Base-by-base conservation (phyloP, 1,140 invertebrate genomes). In the Branchinecta lynchi region DNA sequence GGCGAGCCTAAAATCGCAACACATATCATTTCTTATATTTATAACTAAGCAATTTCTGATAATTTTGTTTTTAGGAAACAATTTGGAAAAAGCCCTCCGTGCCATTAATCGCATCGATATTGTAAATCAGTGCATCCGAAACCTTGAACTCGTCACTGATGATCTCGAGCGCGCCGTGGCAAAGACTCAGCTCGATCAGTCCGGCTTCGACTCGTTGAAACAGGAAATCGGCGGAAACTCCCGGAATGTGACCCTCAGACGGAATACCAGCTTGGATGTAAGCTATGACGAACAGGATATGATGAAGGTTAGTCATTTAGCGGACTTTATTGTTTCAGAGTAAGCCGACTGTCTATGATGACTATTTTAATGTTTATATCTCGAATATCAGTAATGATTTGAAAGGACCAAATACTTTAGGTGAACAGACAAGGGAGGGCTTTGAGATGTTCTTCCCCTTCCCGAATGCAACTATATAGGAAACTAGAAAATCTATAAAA, bases 61-160 rank as follows among this genome's bases (percentile, higher is more conserved):
- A 1, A 32, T 32, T 32, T 32, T 32, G 32, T 32, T 32, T 51
- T 68, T 43, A 71, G 90, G 92, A 69, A 92, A 92, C 76, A 86
- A 86, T 8, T 79, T 98, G 70, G 93, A 96, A 78, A 86, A 89
- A 74, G 92, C 90, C 2, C 80, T 98, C 12, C 87, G 88, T 75
- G 87, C 87, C 74, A 96, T 97, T 69, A 87, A 88, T 67, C 84
- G 93, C 69, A 82, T 83, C 72, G 93, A 98, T 76, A 94, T 97
- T 65, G 90, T 96, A 72, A 86, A 86, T 69, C 89, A 90, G 72
- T 94, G 93, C 78, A 89, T 92, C 75, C 90, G 89, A 74, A 90
- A 92, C 75, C 84, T 92, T 15, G 87, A 82, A 71, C 76, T 78
- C 17, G 80, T 84, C 12, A 82, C 82, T 17, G 82, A 92, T 75